Conservation (phyloP, 2,888 invertebrate genomes). For the Volucella zonaria region DNA sequence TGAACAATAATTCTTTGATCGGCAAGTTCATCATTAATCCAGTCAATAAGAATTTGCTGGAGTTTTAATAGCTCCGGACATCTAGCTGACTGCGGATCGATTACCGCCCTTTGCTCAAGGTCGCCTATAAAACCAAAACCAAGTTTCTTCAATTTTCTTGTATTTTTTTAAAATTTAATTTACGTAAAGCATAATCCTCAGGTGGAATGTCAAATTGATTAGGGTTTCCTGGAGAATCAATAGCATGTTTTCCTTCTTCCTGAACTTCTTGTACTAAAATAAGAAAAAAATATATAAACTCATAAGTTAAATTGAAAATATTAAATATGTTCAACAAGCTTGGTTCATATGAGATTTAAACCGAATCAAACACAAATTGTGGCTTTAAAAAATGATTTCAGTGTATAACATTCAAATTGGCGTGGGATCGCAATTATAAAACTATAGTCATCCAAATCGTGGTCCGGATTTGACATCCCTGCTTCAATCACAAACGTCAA, state of each 20-base stretch:
- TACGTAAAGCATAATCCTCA: conserved; percentile 95
- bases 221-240: conserved; percentile 97
- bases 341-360: too few relatives aligned
- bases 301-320: background rate
- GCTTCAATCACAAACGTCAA: too few relatives aligned
- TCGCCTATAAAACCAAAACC: conserved; percentile 86
- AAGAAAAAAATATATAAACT: background rate
- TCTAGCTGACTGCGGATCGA: conserved; percentile 93
- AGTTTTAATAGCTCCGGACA: conserved; percentile 94
- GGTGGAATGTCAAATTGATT: conserved; percentile 94
- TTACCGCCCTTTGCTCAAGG: conserved; percentile 97
- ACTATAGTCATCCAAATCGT: too few relatives aligned
- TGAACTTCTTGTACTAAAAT: conserved; percentile 94
- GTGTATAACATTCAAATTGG: too few relatives aligned
- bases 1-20: conserved; percentile 98
- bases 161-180: conserved; percentile 76
- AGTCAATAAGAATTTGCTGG: conserved; percentile 94
- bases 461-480: too few relatives aligned
- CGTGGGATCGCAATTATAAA: too few relatives aligned
- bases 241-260: conserved; percentile 97
- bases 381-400: too few relatives aligned
- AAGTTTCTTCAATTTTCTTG: background rate
- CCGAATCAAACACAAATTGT: too few relatives aligned
- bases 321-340: background rate
- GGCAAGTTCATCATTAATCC: conserved; percentile 99